Conservation (phyloP, 35 echinoderm and acorn worm genomes). For the Lytechinus pictus region DNA sequence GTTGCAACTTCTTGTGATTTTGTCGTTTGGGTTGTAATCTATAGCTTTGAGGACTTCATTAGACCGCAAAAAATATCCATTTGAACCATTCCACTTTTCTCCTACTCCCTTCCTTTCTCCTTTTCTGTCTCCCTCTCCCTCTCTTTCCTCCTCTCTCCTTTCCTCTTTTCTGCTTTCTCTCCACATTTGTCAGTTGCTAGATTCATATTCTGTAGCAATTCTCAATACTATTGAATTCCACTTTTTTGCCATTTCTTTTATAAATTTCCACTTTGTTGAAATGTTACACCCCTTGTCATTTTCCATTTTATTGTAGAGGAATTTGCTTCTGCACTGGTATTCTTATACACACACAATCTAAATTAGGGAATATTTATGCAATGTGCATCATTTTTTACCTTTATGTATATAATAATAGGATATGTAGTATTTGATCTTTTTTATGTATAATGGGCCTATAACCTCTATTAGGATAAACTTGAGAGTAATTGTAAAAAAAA, state of each 20-base stretch:
- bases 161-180: neutral
- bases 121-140: neutral
- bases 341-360: neutral
- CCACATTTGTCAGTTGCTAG: neutral
- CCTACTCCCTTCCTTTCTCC: neutral
- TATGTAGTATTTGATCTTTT: no score
- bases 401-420: no score
- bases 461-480: no score
- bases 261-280: neutral
- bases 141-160: neutral
- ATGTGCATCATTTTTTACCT: no score
- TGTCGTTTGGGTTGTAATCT: neutral
- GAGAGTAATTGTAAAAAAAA: no score
- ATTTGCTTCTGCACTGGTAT: neutral
- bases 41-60: conserved; percentile 31
- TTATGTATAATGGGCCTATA: no score
- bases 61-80: conserved; percentile 15
- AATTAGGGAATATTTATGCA: no score
- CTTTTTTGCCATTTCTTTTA: neutral
- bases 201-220: neutral
- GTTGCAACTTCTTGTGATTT: neutral
- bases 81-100: neutral
- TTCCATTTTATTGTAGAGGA: neutral
- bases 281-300: neutral
- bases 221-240: neutral